Evolutionary conservation across 2,797 vertebrate genomes (phyloP).

Genomic region (Parotocinclus haroldoi): DNA sequence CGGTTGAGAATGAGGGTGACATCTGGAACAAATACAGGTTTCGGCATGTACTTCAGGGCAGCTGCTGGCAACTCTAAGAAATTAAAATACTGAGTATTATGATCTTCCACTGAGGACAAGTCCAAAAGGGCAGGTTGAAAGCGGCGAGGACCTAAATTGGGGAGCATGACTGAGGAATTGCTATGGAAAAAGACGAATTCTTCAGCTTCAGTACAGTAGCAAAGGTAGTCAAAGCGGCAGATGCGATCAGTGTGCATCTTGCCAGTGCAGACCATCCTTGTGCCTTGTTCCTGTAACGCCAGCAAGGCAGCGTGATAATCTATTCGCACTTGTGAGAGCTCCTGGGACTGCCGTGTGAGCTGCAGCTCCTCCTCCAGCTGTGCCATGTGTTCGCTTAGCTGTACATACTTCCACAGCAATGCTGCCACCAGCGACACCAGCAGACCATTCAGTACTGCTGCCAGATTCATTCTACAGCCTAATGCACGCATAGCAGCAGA

Average conservation of each 20-base stretch:
- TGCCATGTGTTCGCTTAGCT: conserved; percentile 79
- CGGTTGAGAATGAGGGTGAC: conserved; percentile 89
- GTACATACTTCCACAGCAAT: conserved; percentile 91
- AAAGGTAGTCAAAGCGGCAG: conserved; percentile 94
- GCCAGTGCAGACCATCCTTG: conserved; percentile 93
- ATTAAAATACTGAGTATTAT: conserved; percentile 98
- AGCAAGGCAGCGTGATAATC: conserved; percentile 90
- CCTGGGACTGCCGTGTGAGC: conserved; percentile 77
- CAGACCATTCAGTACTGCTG: conserved; percentile 85
- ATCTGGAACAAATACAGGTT: conserved; percentile 93
- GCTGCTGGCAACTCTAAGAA: conserved; percentile 91
- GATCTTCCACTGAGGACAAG: conserved; percentile 94
- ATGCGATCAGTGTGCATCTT: conserved; percentile 96
- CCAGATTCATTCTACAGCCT: conserved; percentile 87
- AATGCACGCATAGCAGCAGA: conserved; percentile 68
- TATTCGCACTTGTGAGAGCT: conserved; percentile 75
- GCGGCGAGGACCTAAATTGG: conserved; percentile 88
- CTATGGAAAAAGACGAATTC: conserved; percentile 97
- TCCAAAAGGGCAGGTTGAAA: conserved; percentile 95
- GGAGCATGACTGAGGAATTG: conserved; percentile 90
- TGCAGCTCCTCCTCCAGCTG: conserved; percentile 86
- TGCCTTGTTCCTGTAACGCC: conserved; percentile 85
- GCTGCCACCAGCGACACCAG: conserved; percentile 89
- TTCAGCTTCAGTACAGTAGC: conserved; percentile 89
- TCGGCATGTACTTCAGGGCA: conserved; percentile 90